A percentile compares a stretch with the other conserved stretches of the same genome.
These are phyloP conservation scores for Orestias chungarensis DNA, from an alignment of 2,797 vertebrate species.

Conservation along the genomic window DNA sequence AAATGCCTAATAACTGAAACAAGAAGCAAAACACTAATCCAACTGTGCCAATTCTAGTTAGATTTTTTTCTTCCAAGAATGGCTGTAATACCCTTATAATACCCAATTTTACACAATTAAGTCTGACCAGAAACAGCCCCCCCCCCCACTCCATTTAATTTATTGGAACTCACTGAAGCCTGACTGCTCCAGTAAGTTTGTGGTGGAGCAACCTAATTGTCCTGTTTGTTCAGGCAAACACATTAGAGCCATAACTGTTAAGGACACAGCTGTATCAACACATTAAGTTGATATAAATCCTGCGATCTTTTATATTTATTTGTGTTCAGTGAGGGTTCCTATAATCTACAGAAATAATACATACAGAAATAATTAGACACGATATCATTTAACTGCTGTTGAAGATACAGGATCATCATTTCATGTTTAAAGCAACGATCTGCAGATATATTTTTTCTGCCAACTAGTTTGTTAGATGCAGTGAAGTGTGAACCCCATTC, in stretches of 20 bases:
- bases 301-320: not conserved
- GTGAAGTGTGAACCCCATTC: not conserved
- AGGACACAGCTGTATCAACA: not conserved
- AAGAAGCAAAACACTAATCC: not conserved
- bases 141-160: constrained; percentile 13
- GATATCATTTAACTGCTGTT: not conserved
- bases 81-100: not conserved
- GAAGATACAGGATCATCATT: not conserved
- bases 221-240: constrained; percentile 26
- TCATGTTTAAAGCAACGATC: not conserved
- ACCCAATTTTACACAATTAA: not conserved
- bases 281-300: not conserved
- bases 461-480: not conserved
- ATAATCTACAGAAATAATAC: not conserved
- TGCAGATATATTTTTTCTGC: not conserved
- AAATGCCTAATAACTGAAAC: not conserved
- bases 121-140: constrained; percentile 4
- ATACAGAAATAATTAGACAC: not conserved
- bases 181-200: constrained; percentile 26
- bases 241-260: constrained; percentile 5
- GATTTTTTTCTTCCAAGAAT: not conserved
- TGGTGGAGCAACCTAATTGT: constrained; percentile 51
- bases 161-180: constrained; percentile 45
- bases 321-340: not conserved
- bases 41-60: not conserved